Base-by-base conservation (phyloP, 2,797 vertebrate species). In the Sylvilagus floridanus region DNA sequence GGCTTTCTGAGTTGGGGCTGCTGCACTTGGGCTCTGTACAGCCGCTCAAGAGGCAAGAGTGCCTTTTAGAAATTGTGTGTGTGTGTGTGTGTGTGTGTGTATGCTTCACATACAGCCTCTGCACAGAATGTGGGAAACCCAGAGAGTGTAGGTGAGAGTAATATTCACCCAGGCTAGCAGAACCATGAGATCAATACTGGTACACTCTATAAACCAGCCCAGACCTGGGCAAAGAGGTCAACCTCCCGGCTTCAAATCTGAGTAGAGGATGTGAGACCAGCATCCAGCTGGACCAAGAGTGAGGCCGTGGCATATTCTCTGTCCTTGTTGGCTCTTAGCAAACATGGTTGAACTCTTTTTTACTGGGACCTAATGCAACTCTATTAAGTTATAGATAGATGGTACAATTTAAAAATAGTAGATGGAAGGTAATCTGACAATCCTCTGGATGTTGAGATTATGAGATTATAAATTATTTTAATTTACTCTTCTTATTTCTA, bases 401-500 rank as follows among this genome's bases (percentile, higher is more conserved):
- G 54, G 19, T 71, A 5, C 4, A 63, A 82, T 95, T 72, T 9
- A 75, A 88, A 75, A 91, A 63, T 73, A 77, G 30, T 50, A 28
- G 71, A 81, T 79, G 60, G 50, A 50, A 87, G 21, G 73, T 37
- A 69, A 66, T 66, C 14, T 91, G 75, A 60, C 17, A 13, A 7
- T 87, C 30, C 30, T 87, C n/a, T 83, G 12, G 30, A 30, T 66
- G 14, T 32, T 93, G 35, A 83, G 30, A 50, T 32, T 47, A 16
- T 54, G 60, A 22, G 24, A 84, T 88, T 83, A 32, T 47, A 21
- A 95, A 0, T 90, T n/a, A 94, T 93, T 68, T 87, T 71, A 52
- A 32, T 60, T 82, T 42, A 78, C 3, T 84, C 17, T 68, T 50
- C 73, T 65, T 50, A 63, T 73, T 69, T 69, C 4, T 57, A 86